Percentiles rank a stretch among this genome's conserved stretches.
phyloP scores from a whole-genome alignment of 2,113 vertebrate genomes.

The Bambusicola thoracicus region DNA sequence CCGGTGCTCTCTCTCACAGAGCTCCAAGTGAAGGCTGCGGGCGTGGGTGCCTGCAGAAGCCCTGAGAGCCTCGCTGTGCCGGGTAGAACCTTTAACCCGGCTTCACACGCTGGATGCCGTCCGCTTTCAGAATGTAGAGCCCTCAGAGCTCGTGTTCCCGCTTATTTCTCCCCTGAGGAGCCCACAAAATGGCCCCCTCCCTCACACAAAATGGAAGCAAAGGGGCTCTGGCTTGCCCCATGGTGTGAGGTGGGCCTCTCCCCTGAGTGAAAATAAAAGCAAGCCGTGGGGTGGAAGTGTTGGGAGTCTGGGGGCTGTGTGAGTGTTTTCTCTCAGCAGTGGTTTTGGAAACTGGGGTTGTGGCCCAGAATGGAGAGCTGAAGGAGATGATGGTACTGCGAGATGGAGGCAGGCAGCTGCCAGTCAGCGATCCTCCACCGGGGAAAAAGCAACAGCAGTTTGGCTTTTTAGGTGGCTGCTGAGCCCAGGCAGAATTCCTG shows the following conservation, averaged over 20 bases:
- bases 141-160: rapidly evolving
- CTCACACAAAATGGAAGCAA: constrained; percentile 36
- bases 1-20: rapidly evolving
- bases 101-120: rapidly evolving
- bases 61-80: rapidly evolving
- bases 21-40: no score
- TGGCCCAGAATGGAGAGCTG: not conserved
- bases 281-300: rapidly evolving
- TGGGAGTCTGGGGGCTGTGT: rapidly evolving
- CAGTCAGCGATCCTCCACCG: not conserved
- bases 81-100: rapidly evolving
- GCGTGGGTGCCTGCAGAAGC: no score
- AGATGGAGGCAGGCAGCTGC: not conserved
- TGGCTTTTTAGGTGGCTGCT: rapidly evolving
- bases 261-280: rapidly evolving
- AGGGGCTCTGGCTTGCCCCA: rapidly evolving
- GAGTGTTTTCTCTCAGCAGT: not conserved
- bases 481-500: not conserved
- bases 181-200: constrained; percentile 61
- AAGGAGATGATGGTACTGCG: rapidly evolving
- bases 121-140: rapidly evolving
- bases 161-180: not conserved
- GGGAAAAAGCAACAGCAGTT: not conserved
- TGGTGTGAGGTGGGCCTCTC: no score
- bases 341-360: not conserved